These are phyloP conservation scores for Drosophila paulistorum DNA, from an alignment of 1,140 invertebrate species.

Conservation along the genomic window DNA sequence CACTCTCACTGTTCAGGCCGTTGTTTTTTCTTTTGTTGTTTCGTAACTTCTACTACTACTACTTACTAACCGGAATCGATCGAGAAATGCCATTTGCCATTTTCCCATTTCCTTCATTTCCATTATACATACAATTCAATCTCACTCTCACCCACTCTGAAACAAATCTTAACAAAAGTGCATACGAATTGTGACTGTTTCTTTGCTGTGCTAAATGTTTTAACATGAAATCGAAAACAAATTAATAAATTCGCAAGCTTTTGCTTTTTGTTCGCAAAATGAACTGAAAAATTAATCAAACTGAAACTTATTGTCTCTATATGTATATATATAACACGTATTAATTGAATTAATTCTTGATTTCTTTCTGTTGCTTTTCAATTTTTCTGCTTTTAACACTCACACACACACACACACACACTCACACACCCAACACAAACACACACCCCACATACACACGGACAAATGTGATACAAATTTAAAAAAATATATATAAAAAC, in stretches of 20 bases:
- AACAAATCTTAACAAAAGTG: constrained; percentile 2
- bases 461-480: constrained; percentile 46
- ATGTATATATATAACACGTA: constrained; percentile 27
- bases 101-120: neutral
- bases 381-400: constrained; percentile 47
- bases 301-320: constrained; percentile 40
- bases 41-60: constrained; percentile 1
- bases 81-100: neutral
- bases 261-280: constrained; percentile 1
- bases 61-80: constrained; percentile 2
- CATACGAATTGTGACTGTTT: constrained; percentile 3
- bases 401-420: constrained; percentile 26
- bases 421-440: constrained; percentile 28
- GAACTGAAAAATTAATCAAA: neutral
- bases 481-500: constrained; percentile 25
- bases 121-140: neutral
- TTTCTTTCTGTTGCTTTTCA: constrained; percentile 70
- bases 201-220: constrained; percentile 8
- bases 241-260: constrained; percentile 4
- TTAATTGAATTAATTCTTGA: constrained; percentile 63
- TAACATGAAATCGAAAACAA: neutral
- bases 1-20: constrained; percentile 26
- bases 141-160: neutral
- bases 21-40: constrained; percentile 22
- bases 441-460: constrained; percentile 31